Percentiles rank a stretch among this genome's conserved stretches.
These are phyloP conservation scores for Propithecus perrieri DNA, from an alignment of 2,797 vertebrate genomes.

Conservation along the genomic window DNA sequence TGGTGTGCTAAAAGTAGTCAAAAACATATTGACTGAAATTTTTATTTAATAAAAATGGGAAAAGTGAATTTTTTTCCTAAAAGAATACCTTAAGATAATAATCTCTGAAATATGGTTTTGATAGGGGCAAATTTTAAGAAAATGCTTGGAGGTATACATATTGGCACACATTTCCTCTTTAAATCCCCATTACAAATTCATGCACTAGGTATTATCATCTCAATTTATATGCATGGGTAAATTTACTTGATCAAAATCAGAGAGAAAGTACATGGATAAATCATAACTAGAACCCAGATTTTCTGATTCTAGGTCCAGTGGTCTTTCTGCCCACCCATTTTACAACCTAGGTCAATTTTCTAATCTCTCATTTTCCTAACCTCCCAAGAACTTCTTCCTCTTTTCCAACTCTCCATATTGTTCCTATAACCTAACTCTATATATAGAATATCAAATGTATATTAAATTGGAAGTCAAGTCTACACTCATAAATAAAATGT, in stretches of 20 bases:
- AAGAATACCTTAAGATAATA: background rate
- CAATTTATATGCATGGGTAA: background rate
- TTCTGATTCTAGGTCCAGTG: background rate
- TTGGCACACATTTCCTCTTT: background rate
- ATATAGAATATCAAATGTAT: background rate
- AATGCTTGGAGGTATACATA: background rate
- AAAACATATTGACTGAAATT: background rate
- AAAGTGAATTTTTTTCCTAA: constrained; percentile 27
- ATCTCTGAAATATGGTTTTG: background rate
- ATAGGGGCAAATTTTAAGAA: background rate
- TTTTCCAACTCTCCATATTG: background rate
- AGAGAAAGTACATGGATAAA: background rate
- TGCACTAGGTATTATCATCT: background rate
- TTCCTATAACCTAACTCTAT: background rate
- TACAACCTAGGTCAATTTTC: background rate
- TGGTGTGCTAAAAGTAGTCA: background rate
- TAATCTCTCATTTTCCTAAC: background rate
- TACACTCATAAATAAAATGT: constrained; percentile 23
- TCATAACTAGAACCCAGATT: background rate
- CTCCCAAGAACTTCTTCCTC: background rate
- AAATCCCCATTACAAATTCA: background rate
- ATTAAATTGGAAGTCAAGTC: background rate
- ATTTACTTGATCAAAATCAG: background rate
- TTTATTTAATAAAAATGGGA: constrained; percentile 8
- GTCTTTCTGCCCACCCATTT: background rate